Base-by-base conservation (phyloP, 2,797 vertebrate genomes). In the Ambastaia sidthimunki region DNA sequence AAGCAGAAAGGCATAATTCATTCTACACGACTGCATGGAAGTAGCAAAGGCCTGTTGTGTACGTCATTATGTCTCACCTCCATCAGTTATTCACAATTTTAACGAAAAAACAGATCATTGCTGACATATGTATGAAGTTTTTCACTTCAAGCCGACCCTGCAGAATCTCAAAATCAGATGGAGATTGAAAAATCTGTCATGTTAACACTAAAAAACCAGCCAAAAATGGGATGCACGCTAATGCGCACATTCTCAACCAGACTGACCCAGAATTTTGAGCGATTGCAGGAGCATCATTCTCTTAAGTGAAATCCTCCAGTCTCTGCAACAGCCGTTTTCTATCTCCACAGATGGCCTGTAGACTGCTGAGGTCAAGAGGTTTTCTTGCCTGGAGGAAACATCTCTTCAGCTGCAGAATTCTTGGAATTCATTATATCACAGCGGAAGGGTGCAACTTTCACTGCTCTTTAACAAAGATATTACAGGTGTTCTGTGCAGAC, bases 351-450 rank as follows among this genome's bases (percentile, higher is more conserved):
- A 74, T 65, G 73, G 80, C 57, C 69, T 70, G 57, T 71, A 75
- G 75, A 76, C 76, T 57, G 16, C 54, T 25, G 68, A 82, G 79
- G 82, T 54, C 31, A 80, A 78, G 78, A 73, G 25, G 55, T 52
- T 76, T 48, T 3, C 15, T 11, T 57, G 57, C 66, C 63, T 74
- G 34, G 44, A 83, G 62, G 63, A 85, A 76, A 28, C 74, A 37
- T 55, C 76, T 80, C 73, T 74, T 80, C 66, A 80, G 25, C 47
- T 72, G 37, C 52, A 82, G 65, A 69, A 71, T 78, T 82, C 41
- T 72, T 74, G 57, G 75, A 83, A 75, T 70, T 65, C 31, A 62
- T 63, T 63, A 9, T 63, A 62, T 63, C 19, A 18, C 19, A 63
- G 57, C 44, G 52, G 60, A 37, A 11, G 48, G 15, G 16, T 21